Evolutionary conservation across 2,113 vertebrate genomes (phyloP), one percentile per base, ranked within the genome.

Genomic region (Cyprinodon brontotheroides): DNA sequence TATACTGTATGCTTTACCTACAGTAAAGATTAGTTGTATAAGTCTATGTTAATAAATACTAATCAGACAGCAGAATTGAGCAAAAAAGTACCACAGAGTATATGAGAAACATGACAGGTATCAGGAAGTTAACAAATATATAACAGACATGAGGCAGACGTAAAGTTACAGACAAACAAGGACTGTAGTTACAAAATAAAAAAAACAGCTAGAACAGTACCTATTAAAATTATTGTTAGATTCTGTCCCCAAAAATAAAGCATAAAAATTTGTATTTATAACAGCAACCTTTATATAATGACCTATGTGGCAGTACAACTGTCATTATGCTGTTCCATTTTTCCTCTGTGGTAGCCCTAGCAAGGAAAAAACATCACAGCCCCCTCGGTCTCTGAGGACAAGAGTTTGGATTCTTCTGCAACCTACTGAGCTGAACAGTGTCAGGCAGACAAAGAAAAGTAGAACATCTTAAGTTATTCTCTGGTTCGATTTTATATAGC

Each of bases 401-500:
- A 62, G 61, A 17, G 13, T 65, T 68, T 61, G 48, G 61, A 77
- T 73, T 76, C 53, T 57, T 70, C 66, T 40, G 37, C 67, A 83
- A 80, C 59, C 63, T 20, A 11, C 59, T 64, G 67, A 80, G 74
- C 75, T 73, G 75, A 83, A 67, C 74, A 45, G 70, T 76, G 72
- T 79, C 85, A 57, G 73, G 39, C n/a, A 70, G 78, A 78, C 74
- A 61, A 62, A 75, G 70, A 85, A 48, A 65, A 79, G 79, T 48
- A 69, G 65, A 45, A 57, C 65, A 64, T 61, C 43, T 68, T 70
- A 75, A 69, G 48, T 29, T 43, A 62, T 53, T 66, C 73, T 40
- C 4, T 75, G 45, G 20, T 38, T 70, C 36, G n/a, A 68, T 62
- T 39, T 77, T 63, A 63, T 80, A 74, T 68, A 78, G 50, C 50